These are phyloP conservation scores for Enhydra lutris DNA, from an alignment of 2,113 vertebrate species.

Conservation along the genomic window DNA sequence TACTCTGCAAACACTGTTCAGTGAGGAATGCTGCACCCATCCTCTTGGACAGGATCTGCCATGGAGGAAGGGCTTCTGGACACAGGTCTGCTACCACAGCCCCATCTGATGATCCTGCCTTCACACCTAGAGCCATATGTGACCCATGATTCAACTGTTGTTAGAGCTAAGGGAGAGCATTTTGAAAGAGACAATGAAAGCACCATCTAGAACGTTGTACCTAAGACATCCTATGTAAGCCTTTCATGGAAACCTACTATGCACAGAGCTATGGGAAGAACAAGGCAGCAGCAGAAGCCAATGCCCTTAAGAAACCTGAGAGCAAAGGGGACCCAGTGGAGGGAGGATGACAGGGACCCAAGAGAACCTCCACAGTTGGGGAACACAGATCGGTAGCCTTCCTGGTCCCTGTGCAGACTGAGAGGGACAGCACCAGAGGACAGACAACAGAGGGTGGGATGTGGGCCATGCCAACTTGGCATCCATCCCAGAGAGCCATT, in stretches of 20 bases:
- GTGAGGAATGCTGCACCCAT: background rate
- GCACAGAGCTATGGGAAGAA: background rate
- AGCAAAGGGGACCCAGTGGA: background rate
- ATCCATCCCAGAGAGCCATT: background rate
- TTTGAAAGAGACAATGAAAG: background rate
- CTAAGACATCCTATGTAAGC: background rate
- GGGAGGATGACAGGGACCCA: no score
- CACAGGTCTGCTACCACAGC: background rate
- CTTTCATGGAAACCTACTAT: background rate
- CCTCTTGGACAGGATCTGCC: background rate
- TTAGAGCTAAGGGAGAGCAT: background rate
- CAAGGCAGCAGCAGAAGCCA: background rate
- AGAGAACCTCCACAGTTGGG: background rate
- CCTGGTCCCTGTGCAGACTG: background rate
- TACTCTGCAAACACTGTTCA: no score
- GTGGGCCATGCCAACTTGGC: background rate
- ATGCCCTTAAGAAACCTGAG: background rate
- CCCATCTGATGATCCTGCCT: fast-evolving
- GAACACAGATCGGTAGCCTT: background rate
- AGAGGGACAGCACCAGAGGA: no score
- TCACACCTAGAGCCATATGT: background rate
- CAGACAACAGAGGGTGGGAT: no score
- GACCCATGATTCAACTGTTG: background rate
- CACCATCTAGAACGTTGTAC: fast-evolving
- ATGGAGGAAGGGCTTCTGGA: fast-evolving